Base-by-base conservation (phyloP, 2,888 invertebrate genomes). In the Eurytoma adleriae region DNA sequence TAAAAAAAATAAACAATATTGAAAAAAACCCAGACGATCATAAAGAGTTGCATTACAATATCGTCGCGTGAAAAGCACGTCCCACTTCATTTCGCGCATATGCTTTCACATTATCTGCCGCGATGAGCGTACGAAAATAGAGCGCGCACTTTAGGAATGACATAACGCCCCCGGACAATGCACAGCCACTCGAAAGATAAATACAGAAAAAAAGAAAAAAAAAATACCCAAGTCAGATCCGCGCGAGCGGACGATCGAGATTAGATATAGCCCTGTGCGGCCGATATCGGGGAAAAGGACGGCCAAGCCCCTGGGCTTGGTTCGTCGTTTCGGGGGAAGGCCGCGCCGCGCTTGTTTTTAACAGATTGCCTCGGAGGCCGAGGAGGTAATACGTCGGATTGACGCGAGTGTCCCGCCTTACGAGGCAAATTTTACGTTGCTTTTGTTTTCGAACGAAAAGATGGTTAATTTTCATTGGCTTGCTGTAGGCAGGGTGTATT, bases 271-370 rank as follows among this genome's bases (percentile, higher is more conserved):
- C n/a, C 54, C 54, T 3, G 24, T 2, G 24, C 54, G 54, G 14
- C n/a, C 54, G 16, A 14, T 14, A 54, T n/a, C 54, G 54, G 14
- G 54, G 0, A 54, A 54, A 16, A 16, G 16, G 54, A 54, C 54
- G 54, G 16, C 54, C 54, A 16, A 54, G 54, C 54, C 20, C 61
- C 18, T 18, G 64, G 48, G 64, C 18, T 64, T 40, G 64, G 48
- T 48, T 48, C n/a, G 40, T 64, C 16, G 1, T n/a, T 64, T 64
- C n/a, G 30, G 18, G 2, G 7, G 40, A 18, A 12, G 48, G 27
- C 24, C 14, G 40, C 18, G n/a, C 24, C 24, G 64, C 48, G 64
- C 48, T 64, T 64, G 18, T 64, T 64, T 48, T 64, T 40, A 64
- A 40, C 18, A 64, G 64, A 64, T 64, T 64, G 64, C 40, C 40